Conservation (phyloP, 2,113 vertebrate genomes). For the Atractosteus spatula region DNA sequence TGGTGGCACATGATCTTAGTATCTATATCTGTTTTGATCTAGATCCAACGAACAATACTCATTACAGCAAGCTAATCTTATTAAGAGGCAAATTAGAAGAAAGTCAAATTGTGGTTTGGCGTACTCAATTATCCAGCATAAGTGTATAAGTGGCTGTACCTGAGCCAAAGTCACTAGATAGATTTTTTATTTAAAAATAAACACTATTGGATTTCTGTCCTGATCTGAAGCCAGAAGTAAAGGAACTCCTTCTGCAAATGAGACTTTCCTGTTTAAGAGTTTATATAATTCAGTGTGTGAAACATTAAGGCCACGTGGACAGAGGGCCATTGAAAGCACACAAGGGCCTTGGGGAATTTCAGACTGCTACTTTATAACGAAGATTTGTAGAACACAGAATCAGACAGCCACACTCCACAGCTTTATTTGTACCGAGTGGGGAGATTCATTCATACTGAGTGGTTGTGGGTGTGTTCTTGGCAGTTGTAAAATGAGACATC, state of each 20-base stretch:
- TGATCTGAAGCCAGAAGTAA: conserved; percentile 28
- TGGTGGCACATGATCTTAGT: no score
- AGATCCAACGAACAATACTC: conserved; percentile 4
- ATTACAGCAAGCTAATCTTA: conserved; percentile 23
- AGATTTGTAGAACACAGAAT: conserved; percentile 23
- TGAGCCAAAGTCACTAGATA: neutral
- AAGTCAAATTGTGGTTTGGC: conserved; percentile 29
- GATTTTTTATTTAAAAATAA: conserved; percentile 8
- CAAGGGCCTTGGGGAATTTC: conserved; percentile 22
- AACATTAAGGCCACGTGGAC: neutral
- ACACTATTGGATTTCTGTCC: conserved; percentile 40
- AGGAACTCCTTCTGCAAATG: conserved; percentile 47
- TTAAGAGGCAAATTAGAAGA: conserved; percentile 41
- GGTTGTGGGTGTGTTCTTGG: no score
- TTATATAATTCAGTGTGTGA: conserved; percentile 23
- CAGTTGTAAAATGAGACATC: no score
- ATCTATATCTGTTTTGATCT: conserved; percentile 11
- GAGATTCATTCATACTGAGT: no score
- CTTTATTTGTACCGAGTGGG: no score
- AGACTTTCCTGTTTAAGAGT: conserved; percentile 28
- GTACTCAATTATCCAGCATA: conserved; percentile 29
- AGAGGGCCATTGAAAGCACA: conserved; percentile 36
- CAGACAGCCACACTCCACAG: neutral
- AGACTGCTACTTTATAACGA: conserved; percentile 22
- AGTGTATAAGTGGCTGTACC: conserved; percentile 25